Conservation (phyloP, 2,797 vertebrate species). For the Gobio occitaniae region DNA sequence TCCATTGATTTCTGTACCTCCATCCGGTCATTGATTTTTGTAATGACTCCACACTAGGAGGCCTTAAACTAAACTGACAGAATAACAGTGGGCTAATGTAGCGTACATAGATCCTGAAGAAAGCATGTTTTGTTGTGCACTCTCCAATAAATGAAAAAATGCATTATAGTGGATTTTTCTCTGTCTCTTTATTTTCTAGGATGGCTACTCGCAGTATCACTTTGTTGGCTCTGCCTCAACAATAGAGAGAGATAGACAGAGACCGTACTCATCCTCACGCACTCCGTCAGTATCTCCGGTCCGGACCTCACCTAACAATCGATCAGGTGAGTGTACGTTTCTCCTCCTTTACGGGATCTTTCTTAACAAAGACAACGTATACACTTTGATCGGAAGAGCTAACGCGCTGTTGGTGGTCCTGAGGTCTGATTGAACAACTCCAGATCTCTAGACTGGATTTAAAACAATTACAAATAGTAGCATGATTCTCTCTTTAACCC, state of each 20-base stretch:
- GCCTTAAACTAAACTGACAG: slow-evolving; percentile 46
- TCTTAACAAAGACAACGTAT: neutral
- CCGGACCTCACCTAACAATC: slow-evolving; percentile 97
- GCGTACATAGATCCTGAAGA: slow-evolving; percentile 1
- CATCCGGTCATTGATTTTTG: slow-evolving; percentile 48
- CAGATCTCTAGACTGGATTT: slow-evolving; percentile 4
- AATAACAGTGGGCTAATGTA: slow-evolving; percentile 34
- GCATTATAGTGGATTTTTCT: neutral
- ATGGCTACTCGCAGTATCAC: slow-evolving; percentile 98
- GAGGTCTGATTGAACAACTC: neutral
- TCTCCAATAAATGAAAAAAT: neutral
- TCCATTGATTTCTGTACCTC: slow-evolving; percentile 45
- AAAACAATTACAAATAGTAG: slow-evolving; percentile 8
- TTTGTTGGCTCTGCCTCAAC: slow-evolving; percentile 98
- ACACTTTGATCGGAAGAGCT: neutral
- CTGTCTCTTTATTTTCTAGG: slow-evolving; percentile 74
- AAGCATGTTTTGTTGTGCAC: neutral
- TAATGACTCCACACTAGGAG: slow-evolving; percentile 40
- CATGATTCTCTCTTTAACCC: slow-evolving; percentile 14
- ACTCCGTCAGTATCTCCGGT: slow-evolving; percentile 97
- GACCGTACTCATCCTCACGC: slow-evolving; percentile 96
- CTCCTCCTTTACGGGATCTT: neutral
- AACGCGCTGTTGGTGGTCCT: slow-evolving; percentile 29
- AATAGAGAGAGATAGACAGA: slow-evolving; percentile 97
- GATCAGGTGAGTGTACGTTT: slow-evolving; percentile 86